Evolutionary conservation across 2,797 vertebrate species (phyloP).

Genomic region (Atherinosoma microstoma): DNA sequence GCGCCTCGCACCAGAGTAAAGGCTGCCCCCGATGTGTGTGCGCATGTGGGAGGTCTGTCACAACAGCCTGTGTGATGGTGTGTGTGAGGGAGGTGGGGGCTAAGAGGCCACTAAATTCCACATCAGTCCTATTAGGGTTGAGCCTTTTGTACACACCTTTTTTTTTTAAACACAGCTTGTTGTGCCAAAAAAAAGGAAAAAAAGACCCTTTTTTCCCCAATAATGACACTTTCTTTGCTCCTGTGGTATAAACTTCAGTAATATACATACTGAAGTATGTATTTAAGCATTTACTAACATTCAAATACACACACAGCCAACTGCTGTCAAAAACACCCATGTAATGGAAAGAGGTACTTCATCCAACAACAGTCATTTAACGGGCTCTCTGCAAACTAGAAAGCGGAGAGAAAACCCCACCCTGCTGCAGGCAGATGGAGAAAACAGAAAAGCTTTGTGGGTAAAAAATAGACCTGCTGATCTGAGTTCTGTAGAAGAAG

Average conservation of each 20-base stretch:
- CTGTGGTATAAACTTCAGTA: neutral
- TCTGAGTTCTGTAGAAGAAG: constrained; percentile 8
- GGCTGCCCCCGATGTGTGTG: constrained; percentile 57
- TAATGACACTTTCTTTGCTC: neutral
- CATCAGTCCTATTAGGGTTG: constrained; percentile 31
- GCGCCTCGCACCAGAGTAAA: constrained; percentile 45
- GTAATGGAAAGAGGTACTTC: constrained; percentile 74
- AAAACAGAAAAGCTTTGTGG: constrained; percentile 51
- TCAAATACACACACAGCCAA: neutral
- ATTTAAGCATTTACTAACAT: neutral
- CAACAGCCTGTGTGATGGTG: constrained; percentile 62
- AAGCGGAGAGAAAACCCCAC: constrained; percentile 60
- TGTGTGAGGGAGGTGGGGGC: constrained; percentile 37
- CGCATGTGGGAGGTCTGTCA: constrained; percentile 73
- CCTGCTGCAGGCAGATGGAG: constrained; percentile 67
- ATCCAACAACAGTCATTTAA: constrained; percentile 68
- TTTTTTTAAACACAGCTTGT: neutral
- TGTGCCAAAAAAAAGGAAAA: neutral
- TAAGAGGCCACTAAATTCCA: constrained; percentile 36
- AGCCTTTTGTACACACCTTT: constrained; percentile 6
- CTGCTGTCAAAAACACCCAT: constrained; percentile 52
- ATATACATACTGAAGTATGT: neutral
- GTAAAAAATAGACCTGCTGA: constrained; percentile 37
- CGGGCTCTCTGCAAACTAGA: constrained; percentile 47
- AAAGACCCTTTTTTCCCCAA: neutral